Base-by-base conservation (phyloP, 2,113 vertebrate species). In the Eudyptes chrysolophus region DNA sequence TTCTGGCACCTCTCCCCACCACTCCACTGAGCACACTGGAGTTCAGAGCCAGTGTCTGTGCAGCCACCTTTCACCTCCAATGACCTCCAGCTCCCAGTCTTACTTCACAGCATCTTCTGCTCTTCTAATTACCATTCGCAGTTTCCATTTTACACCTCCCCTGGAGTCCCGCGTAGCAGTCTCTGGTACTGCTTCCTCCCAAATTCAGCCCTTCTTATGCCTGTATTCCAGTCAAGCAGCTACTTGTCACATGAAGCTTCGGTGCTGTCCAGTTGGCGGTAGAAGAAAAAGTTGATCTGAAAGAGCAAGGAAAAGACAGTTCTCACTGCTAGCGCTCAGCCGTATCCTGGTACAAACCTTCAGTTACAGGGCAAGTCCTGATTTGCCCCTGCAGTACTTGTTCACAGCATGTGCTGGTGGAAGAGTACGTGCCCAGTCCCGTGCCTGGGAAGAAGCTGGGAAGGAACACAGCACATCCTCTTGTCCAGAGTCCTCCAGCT, bases 41-140 rank as follows among this genome's bases (percentile, higher is more conserved):
- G 44, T 78, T 74, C 44, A 84, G 57, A 68, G 18, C 24, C 38
- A 13, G 9, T 58, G 34, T 62, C 42, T 44, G 7, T 77, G 42
- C 34, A 58, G 25, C 13, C 27, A 72, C 38, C 11, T 81, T 52
- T 19, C 26, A 38, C 16, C 12, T 42, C 24, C 0, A 0, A 16
- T 17, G 58, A 54, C 17, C 9, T 87, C 15, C 13, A 74, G 21
- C 25, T 88, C 51, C 46, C 44, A 84, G 40, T 55, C 40, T 78
- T 40, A 49, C 12, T 51, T 81, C 22, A 5, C 44, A 92, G 38
- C 32, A 38, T 46, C 32, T 87, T 87, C 54, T 64, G 13, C 34
- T 93, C 61, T 75, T 79, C 60, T 60, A 18, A 19, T 92, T 71
- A 27, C 17, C 32, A 54, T 2, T 51, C 0, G 0, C 16, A 20